Base-by-base conservation (phyloP, 2,797 vertebrate genomes). In the Petrocephalus sullivani region DNA sequence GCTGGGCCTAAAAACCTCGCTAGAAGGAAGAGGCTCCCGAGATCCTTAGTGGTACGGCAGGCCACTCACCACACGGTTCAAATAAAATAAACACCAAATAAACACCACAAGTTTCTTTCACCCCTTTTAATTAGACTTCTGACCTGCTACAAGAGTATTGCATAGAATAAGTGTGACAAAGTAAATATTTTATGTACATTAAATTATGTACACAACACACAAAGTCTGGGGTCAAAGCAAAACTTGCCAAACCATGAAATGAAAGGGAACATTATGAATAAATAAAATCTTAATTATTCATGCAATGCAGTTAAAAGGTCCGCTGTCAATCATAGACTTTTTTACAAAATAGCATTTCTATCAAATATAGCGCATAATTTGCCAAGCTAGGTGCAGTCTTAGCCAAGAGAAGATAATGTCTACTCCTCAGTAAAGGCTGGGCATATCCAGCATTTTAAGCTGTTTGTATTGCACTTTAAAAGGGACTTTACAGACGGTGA, bases 91-190 rank as follows among this genome's bases (percentile, higher is more conserved):
- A 14, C 81, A 54, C 19, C 19, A 86, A 46, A 21, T 46, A 58
- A 21, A 82, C 60, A 64, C 67, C 71, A 87, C 81, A 87, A 87
- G 49, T 41, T 75, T 64, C 12, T 85, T 88, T 57, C 61, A 54
- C 53, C 46, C 33, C n/a, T 88, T 87, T 89, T 89, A 87, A 87
- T 89, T 75, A 88, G 60, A 88, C 56, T 88, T 89, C 87, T 87
- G 88, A 89, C 54, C 88, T 89, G 88, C 88, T 90, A 90, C 88
- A 90, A 87, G 16, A 58, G 75, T 90, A 88, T 89, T 89, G 88
- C 90, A 90, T 89, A 71, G 87, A 87, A 88, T 33, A 86, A 88
- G 21, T 61, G 71, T 78, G 82, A 89, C 57, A 87, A 85, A 81
- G 83, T 88, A 64, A 86, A 84, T 53, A 84, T 87, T 33, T 58